phyloP scores from a whole-genome alignment of 2,797 vertebrate species.

The Sphaeramia orbicularis region DNA sequence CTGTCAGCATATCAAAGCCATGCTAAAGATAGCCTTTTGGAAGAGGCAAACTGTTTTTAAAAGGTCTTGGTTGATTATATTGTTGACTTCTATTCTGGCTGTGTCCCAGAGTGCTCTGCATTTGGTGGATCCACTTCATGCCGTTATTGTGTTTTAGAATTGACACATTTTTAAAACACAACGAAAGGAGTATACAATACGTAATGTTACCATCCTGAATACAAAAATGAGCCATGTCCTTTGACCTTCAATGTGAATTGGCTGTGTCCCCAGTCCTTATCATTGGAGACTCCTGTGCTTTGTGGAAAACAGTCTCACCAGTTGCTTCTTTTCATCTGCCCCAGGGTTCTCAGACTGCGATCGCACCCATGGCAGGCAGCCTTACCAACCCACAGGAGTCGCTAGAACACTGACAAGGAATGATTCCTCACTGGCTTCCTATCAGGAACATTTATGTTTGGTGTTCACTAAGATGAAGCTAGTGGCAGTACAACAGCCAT shows the following conservation, averaged over 20 bases:
- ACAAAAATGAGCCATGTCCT: not conserved
- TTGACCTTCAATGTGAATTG: not conserved
- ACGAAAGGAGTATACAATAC: not conserved
- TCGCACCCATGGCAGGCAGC: not conserved
- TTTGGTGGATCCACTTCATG: not conserved
- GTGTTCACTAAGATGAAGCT: not conserved
- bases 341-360: not conserved
- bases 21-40: conserved; percentile 43
- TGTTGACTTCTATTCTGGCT: conserved; percentile 26
- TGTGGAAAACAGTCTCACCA: conserved; percentile 10
- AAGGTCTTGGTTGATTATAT: conserved; percentile 16
- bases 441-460: not conserved
- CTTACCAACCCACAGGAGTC: conserved; percentile 9
- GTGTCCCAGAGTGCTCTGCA: conserved; percentile 10
- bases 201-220: not conserved
- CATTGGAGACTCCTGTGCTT: not conserved
- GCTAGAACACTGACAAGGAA: conserved; percentile 2
- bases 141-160: not conserved
- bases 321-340: conserved; percentile 29
- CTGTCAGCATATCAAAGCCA: conserved; percentile 29
- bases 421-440: conserved; percentile 1
- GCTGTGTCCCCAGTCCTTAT: not conserved
- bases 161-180: not conserved
- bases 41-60: conserved; percentile 13
- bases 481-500: not conserved